These are phyloP conservation scores for Mastomys coucha DNA, from an alignment of 2,113 vertebrate genomes.

Conservation along the genomic window DNA sequence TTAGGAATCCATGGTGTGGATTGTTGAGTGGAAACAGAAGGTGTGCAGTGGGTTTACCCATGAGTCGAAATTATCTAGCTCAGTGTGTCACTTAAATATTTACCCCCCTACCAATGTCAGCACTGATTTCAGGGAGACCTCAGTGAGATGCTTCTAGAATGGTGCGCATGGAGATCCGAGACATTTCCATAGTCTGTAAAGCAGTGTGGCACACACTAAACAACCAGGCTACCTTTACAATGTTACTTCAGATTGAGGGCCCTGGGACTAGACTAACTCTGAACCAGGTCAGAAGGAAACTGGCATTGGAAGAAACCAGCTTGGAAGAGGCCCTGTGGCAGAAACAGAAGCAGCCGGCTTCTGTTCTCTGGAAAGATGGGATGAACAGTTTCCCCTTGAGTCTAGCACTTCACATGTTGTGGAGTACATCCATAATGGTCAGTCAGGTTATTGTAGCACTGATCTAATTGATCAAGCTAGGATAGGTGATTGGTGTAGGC, in stretches of 20 bases:
- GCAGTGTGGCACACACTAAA: too few relatives aligned
- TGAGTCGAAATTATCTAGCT: not conserved
- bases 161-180: not conserved
- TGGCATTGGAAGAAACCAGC: conserved; percentile 1
- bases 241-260: not conserved
- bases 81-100: not conserved
- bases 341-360: not conserved
- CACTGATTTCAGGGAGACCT: not conserved
- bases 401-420: not conserved
- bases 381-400: not conserved
- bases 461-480: not conserved
- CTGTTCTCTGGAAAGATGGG: not conserved
- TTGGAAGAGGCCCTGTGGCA: not conserved
- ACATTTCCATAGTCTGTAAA: not conserved
- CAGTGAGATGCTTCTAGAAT: not conserved
- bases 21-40: not conserved
- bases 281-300: not conserved
- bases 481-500: not conserved
- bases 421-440: not conserved
- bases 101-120: not conserved
- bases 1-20: not conserved
- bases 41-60: not conserved
- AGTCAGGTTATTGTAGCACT: not conserved
- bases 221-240: not conserved
- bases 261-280: not conserved